Base-by-base conservation (phyloP, 2,113 vertebrate species). In the Pimephales promelas region DNA sequence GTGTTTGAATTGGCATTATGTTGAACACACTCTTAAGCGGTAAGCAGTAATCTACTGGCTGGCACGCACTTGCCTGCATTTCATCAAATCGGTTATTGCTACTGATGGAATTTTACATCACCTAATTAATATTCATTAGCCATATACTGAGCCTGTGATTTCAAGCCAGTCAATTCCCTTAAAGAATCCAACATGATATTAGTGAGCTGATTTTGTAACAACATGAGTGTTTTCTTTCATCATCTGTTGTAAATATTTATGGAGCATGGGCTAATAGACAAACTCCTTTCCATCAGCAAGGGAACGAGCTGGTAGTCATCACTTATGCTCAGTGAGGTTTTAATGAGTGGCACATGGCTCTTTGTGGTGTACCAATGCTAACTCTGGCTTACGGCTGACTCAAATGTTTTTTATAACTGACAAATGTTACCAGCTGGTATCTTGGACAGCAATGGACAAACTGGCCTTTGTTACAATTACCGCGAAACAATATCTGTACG, bases 341-440 rank as follows among this genome's bases (percentile, higher is more conserved):
- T 84, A 77, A 86, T 83, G 31, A 77, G 56, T 7, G 16, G 8
- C 79, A 71, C 72, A 36, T 83, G 64, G 61, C 31, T 79, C 20
- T 70, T 72, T 86, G 72, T 64, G 80, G 72, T 83, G 54, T 59
- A 64, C 74, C 31, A 31, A 47, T 68, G 75, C 66, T 71, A 76
- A 86, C 43, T 36, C 64, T 72, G 62, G 73, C 22, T 54, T 68
- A 81, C 13, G 1, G 47, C 5, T 24, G 83, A 40, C 75, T 78
- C 16, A 70, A 45, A 79, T 47, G 75, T 47, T 68, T 81, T 79
- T 57, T 56, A 57, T 79, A 59, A 81, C 62, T 56, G 79, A 81
- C 28, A 81, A 70, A 81, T 81, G 79, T 70, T 81, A 36, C 62
- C 79, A 49, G 43, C 74, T 79, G 79, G 52, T 73, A 28, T 43